Base-by-base conservation (phyloP, 2,113 vertebrate species). In the Lagenorhynchus albirostris region DNA sequence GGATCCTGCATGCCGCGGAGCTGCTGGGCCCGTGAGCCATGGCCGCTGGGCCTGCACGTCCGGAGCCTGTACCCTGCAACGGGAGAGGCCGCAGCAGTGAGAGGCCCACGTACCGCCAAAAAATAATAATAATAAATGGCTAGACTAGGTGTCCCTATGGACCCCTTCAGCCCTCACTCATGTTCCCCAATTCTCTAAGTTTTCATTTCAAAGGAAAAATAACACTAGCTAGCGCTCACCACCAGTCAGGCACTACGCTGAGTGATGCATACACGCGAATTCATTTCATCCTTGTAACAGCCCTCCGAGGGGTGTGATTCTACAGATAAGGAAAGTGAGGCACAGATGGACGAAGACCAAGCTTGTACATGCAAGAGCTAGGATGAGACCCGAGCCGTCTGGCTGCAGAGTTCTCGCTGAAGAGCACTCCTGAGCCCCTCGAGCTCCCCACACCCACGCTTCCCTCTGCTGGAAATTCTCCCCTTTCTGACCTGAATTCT, bases 1-100 rank as follows among this genome's bases (percentile, higher is more conserved):
- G 6, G 41, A 7, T 41, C 41, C 41, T 0, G 0, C 41, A 41
- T 7, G 41, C 41, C 1, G 8, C 8, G 1, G 44, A 44, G 44
- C 44, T 0, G 44, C 44, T 44, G 44, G 44, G 8, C 44, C 44
- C 7, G 44, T 8, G 44, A 44, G 44, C 44, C 8, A 2, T 44
- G 44, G 44, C 44, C 44, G 44, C 44, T 44, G 44, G 8, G 44
- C 8, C 44, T 44, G 44, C 44, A 8, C 44, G 44, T 44, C 44
- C 44, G 44, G 44, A 44, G 44, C 44, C 44, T 44, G 44, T 44
- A 0, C 1, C 0, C 44, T 8, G 44, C 44, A 44, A 44, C 6
- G 44, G 44, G 44, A 44, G 44, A 44, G 41, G 41, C 41, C 7
- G 7, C 41, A 44, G 7, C 41, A 44, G 41, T 8, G 41, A 44